A percentile compares a stretch with the other conserved stretches of the same genome.
These are phyloP conservation scores for Amphiprion clarkii DNA, from an alignment of 2,797 vertebrate species.

Conservation along the genomic window DNA sequence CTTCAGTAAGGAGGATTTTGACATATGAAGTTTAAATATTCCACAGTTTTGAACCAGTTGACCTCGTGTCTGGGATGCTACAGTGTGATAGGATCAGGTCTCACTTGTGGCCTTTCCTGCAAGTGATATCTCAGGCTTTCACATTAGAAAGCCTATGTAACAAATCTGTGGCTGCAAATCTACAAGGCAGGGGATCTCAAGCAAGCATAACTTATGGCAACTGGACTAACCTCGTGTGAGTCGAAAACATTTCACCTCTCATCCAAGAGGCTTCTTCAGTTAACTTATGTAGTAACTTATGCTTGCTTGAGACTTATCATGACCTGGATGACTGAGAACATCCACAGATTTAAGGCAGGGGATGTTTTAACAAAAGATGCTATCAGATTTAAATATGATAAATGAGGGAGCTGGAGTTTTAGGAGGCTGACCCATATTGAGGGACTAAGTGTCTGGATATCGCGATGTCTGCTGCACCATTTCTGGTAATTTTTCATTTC, in stretches of 20 bases:
- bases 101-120: background rate
- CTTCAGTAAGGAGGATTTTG: background rate
- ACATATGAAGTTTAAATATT: constrained; percentile 13
- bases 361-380: background rate
- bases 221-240: too few species aligned
- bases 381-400: constrained; percentile 1
- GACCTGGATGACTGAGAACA: too few species aligned
- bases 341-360: too few species aligned
- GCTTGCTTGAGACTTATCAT: too few species aligned
- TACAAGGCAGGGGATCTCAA: background rate
- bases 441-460: constrained; percentile 4
- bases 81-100: constrained; percentile 12
- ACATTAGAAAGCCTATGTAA: background rate
- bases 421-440: background rate
- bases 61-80: constrained; percentile 7
- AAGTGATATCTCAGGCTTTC: background rate
- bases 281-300: too few species aligned
- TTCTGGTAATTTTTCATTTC: background rate
- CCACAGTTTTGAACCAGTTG: constrained; percentile 8
- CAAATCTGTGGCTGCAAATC: background rate
- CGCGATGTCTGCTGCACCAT: background rate
- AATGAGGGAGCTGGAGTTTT: constrained; percentile 3
- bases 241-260: too few species aligned
- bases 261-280: too few species aligned
- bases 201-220: too few species aligned